A percentile compares a stretch with the other conserved stretches of the same genome.
Evolutionary conservation across 1,140 invertebrate species (phyloP).

Genomic region (Papilio machaon): DNA sequence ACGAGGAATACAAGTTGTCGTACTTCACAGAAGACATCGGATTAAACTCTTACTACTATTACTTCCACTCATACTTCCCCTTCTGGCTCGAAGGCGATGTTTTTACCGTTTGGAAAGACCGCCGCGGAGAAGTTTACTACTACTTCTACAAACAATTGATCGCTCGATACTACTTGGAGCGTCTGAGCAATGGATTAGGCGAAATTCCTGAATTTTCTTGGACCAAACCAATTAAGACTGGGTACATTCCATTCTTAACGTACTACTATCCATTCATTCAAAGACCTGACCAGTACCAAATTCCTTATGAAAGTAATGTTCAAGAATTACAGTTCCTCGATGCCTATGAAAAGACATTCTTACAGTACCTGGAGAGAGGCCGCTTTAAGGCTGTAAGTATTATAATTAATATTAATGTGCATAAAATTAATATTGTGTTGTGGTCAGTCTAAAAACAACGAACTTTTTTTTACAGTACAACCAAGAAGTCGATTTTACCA

Average conservation of each 20-base stretch:
- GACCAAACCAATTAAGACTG: conserved; percentile 81
- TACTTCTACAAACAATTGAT: conserved; percentile 85
- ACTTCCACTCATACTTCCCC: conserved; percentile 85
- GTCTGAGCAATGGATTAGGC: conserved; percentile 84
- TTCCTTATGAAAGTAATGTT: conserved; percentile 59
- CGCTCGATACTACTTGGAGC: conserved; percentile 86
- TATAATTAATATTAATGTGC: not conserved
- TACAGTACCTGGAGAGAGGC: conserved; percentile 63
- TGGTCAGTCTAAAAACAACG: not conserved
- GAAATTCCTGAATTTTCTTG: conserved; percentile 84
- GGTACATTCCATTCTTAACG: conserved; percentile 82
- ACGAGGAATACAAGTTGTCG: conserved; percentile 84
- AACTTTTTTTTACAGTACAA: conserved; percentile 61
- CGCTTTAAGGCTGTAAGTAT: conserved; percentile 69
- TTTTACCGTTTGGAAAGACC: conserved; percentile 72
- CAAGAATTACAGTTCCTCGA: conserved; percentile 66
- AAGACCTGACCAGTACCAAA: conserved; percentile 62
- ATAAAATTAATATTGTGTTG: not conserved
- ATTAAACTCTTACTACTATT: conserved; percentile 87
- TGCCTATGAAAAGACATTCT: conserved; percentile 68
- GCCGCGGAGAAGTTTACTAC: conserved; percentile 84
- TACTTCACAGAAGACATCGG: conserved; percentile 89
- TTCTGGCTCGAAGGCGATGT: conserved; percentile 84
- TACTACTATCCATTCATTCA: conserved; percentile 62
- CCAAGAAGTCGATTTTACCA: conserved; percentile 70